These are phyloP conservation scores for Lanius collurio DNA, from an alignment of 2,113 vertebrate genomes.

Conservation along the genomic window DNA sequence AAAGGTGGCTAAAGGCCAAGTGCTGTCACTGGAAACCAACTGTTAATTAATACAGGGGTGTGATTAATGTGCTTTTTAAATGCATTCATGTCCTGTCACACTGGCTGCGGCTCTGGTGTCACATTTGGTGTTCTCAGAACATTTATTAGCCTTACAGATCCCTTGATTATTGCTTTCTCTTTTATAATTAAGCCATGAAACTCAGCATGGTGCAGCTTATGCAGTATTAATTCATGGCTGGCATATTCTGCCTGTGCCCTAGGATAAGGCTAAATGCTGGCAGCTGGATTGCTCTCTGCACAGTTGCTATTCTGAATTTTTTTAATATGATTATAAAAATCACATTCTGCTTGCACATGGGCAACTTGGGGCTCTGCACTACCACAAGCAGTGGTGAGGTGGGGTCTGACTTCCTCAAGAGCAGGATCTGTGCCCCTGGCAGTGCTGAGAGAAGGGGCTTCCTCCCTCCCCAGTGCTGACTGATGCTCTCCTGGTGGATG, in stretches of 20 bases:
- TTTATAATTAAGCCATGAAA: slow-evolving; percentile 59
- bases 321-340: slow-evolving; percentile 47
- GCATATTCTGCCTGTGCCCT: neutral
- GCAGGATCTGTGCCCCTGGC: neutral
- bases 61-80: slow-evolving; percentile 21
- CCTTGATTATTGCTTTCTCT: slow-evolving; percentile 58
- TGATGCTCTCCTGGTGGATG: neutral
- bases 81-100: slow-evolving; percentile 10
- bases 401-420: neutral
- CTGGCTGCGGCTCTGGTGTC: slow-evolving; percentile 13
- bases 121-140: slow-evolving; percentile 39
- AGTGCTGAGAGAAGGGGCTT: neutral
- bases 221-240: slow-evolving; percentile 14
- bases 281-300: slow-evolving; percentile 38
- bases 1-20: neutral
- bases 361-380: neutral
- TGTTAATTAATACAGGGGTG: neutral
- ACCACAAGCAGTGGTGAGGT: fast-evolving
- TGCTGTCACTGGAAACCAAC: neutral
- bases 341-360: neutral
- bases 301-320: neutral
- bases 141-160: slow-evolving; percentile 56
- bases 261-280: slow-evolving; percentile 33
- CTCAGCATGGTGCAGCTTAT: slow-evolving; percentile 31
- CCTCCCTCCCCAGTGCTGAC: neutral